These are phyloP conservation scores for Platyrinchus mystaceus DNA, from an alignment of 2,797 vertebrate genomes.

Conservation along the genomic window DNA sequence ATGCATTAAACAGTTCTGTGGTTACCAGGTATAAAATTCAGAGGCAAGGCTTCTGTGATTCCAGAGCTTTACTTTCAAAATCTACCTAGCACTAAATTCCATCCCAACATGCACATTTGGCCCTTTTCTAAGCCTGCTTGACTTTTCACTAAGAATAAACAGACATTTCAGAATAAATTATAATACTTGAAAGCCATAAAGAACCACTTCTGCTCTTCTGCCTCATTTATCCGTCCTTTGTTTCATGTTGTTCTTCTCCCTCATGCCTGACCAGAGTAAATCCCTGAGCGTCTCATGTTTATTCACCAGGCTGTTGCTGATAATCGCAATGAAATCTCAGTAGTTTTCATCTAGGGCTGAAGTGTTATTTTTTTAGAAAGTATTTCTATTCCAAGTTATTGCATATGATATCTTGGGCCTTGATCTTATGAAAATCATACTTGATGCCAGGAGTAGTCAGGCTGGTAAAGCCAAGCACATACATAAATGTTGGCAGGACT, in stretches of 20 bases:
- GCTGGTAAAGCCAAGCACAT: conserved; percentile 4
- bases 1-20: background rate
- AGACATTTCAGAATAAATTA: background rate
- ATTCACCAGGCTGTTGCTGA: background rate
- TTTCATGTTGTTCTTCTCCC: background rate
- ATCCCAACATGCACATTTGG: background rate
- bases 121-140: background rate
- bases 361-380: background rate
- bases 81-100: background rate
- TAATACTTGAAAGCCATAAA: background rate
- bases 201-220: background rate
- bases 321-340: background rate
- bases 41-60: background rate
- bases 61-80: background rate
- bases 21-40: background rate
- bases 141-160: background rate
- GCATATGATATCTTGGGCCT: conserved; percentile 7
- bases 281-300: background rate
- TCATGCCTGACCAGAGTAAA: background rate
- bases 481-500: conserved; percentile 7
- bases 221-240: background rate
- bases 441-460: conserved; percentile 11
- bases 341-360: background rate
- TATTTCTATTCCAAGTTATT: conserved; percentile 17
- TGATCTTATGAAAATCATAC: background rate